phyloP scores from a whole-genome alignment of 1,140 invertebrate species.

The Bombus affinis region DNA sequence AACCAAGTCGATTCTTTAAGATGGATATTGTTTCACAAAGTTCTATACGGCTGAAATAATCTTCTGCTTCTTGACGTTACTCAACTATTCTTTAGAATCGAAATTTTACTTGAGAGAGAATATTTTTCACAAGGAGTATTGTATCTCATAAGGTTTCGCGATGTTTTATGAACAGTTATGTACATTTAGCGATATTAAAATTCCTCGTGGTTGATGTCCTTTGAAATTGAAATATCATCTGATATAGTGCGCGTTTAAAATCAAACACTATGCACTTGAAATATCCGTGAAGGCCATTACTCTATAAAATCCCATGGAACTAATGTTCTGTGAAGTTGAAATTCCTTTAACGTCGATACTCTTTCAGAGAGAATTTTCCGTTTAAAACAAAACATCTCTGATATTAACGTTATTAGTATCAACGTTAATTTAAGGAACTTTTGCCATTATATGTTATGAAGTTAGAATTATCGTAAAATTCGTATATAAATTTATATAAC shows the following conservation, averaged over 20 bases:
- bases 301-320: background rate
- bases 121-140: too few relatives aligned
- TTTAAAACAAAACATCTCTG: background rate
- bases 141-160: too few relatives aligned
- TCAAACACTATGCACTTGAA: background rate
- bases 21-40: too few relatives aligned
- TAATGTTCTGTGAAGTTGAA: constrained; percentile 5
- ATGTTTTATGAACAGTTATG: background rate
- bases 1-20: background rate
- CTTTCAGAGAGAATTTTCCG: background rate
- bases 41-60: too few relatives aligned
- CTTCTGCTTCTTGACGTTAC: too few relatives aligned
- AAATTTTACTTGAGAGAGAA: too few relatives aligned
- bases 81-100: too few relatives aligned
- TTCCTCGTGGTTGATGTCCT: background rate
- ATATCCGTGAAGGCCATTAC: background rate
- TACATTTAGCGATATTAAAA: background rate
- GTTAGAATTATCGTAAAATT: too few relatives aligned
- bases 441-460: rapidly evolving
- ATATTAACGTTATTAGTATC: too few relatives aligned
- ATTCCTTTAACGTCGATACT: background rate
- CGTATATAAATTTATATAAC: too few relatives aligned
- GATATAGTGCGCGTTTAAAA: background rate
- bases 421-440: too few relatives aligned
- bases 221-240: background rate